Evolutionary conservation across 1,140 invertebrate genomes (phyloP), one percentile per base, ranked within the genome.

Genomic region (Notospermus geniculatus): DNA sequence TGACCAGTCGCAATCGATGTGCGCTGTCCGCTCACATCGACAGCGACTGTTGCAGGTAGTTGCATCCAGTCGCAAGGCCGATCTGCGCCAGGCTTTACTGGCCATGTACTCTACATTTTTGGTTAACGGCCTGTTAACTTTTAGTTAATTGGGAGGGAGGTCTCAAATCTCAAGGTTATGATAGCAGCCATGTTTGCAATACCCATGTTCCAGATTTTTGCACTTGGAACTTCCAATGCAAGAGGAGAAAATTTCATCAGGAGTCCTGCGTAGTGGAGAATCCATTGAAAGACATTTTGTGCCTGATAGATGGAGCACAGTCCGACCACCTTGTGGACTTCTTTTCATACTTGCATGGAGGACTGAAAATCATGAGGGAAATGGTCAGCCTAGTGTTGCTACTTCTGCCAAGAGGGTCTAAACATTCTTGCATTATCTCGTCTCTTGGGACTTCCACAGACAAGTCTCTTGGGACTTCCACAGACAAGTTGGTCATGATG

Each of bases 401-500:
- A 19, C 39, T 43, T 43, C 39, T 13, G 19, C 11, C 39, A 43
- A 43, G 19, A 43, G 11, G 39, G 39, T 43, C 11, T 13, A 43
- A 43, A 43, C 39, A 43, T 43, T 43, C 39, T 43, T 43, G 39
- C 39, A 43, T 43, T 43, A 43, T 43, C 19, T 43, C 11, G 39
- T 19, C 11, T 43, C 39, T 43, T 11, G 39, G 39, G 39, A 19
- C 11, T 13, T 43, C n/a, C n/a, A n/a, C n/a, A n/a, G n/a, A n/a
- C n/a, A n/a, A n/a, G n/a, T n/a, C n/a, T n/a, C n/a, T n/a, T n/a
- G n/a, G n/a, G n/a, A n/a, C n/a, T n/a, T n/a, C n/a, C n/a, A n/a
- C n/a, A n/a, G n/a, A n/a, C n/a, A n/a, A n/a, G n/a, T n/a, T n/a
- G n/a, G n/a, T n/a, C n/a, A n/a, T n/a, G n/a, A n/a, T n/a, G n/a